Evolutionary conservation across 2,888 invertebrate genomes (phyloP), one percentile per base, ranked within the genome.

Genomic region (Galerucella pusilla): DNA sequence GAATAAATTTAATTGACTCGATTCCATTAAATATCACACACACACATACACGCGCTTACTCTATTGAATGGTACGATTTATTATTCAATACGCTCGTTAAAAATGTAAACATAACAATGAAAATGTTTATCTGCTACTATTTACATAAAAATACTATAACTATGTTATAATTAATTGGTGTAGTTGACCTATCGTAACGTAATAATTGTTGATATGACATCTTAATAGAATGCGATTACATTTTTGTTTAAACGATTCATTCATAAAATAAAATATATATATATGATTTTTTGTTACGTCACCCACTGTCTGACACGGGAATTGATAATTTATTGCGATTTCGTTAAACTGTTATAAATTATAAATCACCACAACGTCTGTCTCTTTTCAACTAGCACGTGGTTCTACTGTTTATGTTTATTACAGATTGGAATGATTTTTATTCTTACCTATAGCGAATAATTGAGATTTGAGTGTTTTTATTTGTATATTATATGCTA

Each of bases 201-300:
- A 79, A 81, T 83, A 79, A 80, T 81, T 82, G 82, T 82, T 82
- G 81, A 82, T 82, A 82, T 81, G 83, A 81, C 81, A 82, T 81
- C 81, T 83, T 83, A 81, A 81, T 81, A 46, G 42, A 81, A 75
- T 73, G 75, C 74, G 79, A 80, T 80, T 79, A 80, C 77, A 80
- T 80, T 81, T 80, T 81, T 80, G 80, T 80, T 79, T 78, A 80
- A 77, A 78, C 73, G 78, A 76, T 73, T 75, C 81, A 81, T 81
- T 81, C 81, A 81, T 81, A 77, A 81, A 81, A 72, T 78, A 66
- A 73, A 77, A 66, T 70, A 42, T 14, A 12, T 61, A 42, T 49
- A 74, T 66, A 52, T 63, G 61, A 68, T 67, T 60, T 54, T 42
- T 64, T 35, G 46, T 78, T 75, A 74, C 78, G 75, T 78, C 77